These are phyloP conservation scores for Drosophila demipolita DNA, from an alignment of 2,888 invertebrate genomes.

Conservation along the genomic window DNA sequence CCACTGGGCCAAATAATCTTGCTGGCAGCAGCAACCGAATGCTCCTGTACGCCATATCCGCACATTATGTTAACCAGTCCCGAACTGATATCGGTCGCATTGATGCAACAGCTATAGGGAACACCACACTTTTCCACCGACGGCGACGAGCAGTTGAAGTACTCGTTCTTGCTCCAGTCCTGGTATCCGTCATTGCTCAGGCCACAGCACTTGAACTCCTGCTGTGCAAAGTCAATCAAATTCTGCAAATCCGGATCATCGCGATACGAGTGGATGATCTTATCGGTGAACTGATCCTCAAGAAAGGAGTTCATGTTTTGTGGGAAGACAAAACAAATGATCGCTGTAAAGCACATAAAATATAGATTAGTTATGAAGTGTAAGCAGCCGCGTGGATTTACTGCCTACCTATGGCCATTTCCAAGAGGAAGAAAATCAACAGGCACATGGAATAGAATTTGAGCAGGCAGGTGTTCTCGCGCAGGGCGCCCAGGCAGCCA, in stretches of 20 bases:
- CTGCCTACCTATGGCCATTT: slow-evolving; percentile 90
- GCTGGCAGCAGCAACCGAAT: slow-evolving; percentile 94
- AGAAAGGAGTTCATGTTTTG: slow-evolving; percentile 93
- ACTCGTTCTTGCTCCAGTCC: slow-evolving; percentile 98
- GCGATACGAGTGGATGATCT: slow-evolving; percentile 95
- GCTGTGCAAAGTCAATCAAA: slow-evolving; percentile 97
- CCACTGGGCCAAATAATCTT: slow-evolving; percentile 96
- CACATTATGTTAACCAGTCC: slow-evolving; percentile 96
- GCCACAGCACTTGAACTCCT: slow-evolving; percentile 94
- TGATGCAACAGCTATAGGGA: slow-evolving; percentile 97
- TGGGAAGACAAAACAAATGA: slow-evolving; percentile 97
- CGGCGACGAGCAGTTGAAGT: slow-evolving; percentile 97
- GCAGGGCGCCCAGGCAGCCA: slow-evolving; percentile 91
- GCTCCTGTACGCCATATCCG: slow-evolving; percentile 95
- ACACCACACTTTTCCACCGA: slow-evolving; percentile 97
- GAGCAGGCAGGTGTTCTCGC: slow-evolving; percentile 96
- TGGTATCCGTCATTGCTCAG: slow-evolving; percentile 95
- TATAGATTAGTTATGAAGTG: background rate
- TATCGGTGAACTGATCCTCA: slow-evolving; percentile 94
- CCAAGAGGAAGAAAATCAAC: slow-evolving; percentile 94
- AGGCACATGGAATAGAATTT: slow-evolving; percentile 96
- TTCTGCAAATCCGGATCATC: slow-evolving; percentile 97
- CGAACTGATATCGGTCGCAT: slow-evolving; percentile 94
- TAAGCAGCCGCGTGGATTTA: background rate
- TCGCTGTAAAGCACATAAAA: slow-evolving; percentile 86